Base-by-base conservation (phyloP, 2,113 vertebrate genomes). In the Drymodes brunneopygia region DNA sequence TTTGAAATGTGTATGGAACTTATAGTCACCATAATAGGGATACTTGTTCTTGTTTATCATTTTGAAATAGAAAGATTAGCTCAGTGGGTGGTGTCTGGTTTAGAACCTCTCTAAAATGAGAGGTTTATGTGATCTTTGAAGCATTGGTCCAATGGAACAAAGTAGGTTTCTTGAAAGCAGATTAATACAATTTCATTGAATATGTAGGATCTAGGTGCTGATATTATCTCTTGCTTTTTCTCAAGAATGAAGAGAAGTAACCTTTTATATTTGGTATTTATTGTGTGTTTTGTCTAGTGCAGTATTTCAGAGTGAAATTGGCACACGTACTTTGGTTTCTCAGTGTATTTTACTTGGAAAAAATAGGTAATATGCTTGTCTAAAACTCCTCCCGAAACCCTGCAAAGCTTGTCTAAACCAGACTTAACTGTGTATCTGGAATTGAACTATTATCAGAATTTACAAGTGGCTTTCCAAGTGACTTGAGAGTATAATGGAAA, bases 281-380 rank as follows among this genome's bases (percentile, higher is more conserved):
- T 51, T 65, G 28, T 74, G 31, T 72, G 22, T 69, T 93, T 93
- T 86, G 15, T 80, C 45, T 83, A 58, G 62, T 77, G 23, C 29
- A 27, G 11, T 88, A 54, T 82, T 92, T 83, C 29, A 73, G 54
- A 73, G 67, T 40, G 18, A 66, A 82, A 61, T 87, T 73, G 80
- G 28, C 16, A 25, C 3, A 1, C 58, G 5, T 16, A 15, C 67
- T 84, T 85, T 72, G 48, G 25, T 65, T 65, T 87, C 42, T 73
- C 11, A 9, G 38, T 81, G 19, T 58, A 1, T 28, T 91, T 91
- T 75, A 48, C 64, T 73, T 61, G 22, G 18, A 51, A 73, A 84
- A 82, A 79, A 12, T 15, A 61, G 8, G 7, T 67, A 47, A 36
- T 31, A n/a, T n/a, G 27, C 11, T 58, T 84, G 19, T 12, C 13